These are phyloP conservation scores for Ptychobarbus kaznakovi DNA, from an alignment of 2,797 vertebrate species.

Conservation along the genomic window DNA sequence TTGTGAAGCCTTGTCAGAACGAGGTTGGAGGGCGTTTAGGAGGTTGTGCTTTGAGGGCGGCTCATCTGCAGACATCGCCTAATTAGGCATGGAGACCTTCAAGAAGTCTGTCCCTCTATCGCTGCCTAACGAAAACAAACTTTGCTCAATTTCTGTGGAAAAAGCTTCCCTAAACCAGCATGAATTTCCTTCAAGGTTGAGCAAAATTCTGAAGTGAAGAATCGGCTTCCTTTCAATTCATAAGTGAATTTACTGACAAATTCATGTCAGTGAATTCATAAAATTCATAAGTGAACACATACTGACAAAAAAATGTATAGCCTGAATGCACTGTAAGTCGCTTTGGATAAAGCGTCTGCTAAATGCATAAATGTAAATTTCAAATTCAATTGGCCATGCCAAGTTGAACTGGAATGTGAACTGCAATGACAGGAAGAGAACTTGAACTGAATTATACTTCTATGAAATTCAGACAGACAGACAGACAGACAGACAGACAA, in stretches of 20 bases:
- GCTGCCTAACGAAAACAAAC: neutral
- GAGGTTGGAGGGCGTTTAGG: conserved; percentile 53
- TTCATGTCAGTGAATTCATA: no score
- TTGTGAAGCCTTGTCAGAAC: conserved; percentile 54
- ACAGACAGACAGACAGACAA: no score
- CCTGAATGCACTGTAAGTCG: no score
- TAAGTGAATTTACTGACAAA: no score
- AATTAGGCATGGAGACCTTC: conserved; percentile 57
- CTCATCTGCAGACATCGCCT: conserved; percentile 55
- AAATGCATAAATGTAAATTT: no score
- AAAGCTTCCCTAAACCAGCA: conserved; percentile 11
- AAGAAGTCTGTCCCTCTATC: conserved; percentile 7
- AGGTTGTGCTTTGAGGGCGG: conserved; percentile 46
- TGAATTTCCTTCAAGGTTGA: neutral
- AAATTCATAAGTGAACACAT: no score
- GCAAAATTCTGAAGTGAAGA: neutral
- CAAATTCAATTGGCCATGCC: neutral
- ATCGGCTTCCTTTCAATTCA: neutral
- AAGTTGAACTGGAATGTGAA: neutral
- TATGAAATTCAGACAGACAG: neutral
- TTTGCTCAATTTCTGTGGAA: neutral
- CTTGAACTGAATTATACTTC: neutral
- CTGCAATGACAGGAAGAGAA: neutral
- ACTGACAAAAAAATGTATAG: no score
- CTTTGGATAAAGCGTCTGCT: no score